These are phyloP conservation scores for Physeter macrocephalus DNA, from an alignment of 2,113 vertebrate species.

Conservation along the genomic window DNA sequence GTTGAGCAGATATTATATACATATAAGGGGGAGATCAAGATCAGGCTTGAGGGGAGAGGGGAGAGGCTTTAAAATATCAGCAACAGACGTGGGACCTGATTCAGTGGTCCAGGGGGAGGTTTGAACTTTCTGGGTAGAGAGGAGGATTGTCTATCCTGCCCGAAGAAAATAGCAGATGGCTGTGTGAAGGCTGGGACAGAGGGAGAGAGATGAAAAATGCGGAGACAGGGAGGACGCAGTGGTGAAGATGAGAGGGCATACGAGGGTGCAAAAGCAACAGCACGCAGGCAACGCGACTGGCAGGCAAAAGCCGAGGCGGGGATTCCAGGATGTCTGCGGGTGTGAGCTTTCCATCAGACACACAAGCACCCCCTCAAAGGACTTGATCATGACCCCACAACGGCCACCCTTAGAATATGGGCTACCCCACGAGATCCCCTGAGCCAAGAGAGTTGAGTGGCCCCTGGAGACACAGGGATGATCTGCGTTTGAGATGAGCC, in stretches of 20 bases:
- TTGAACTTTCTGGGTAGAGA: background rate
- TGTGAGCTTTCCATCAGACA: background rate
- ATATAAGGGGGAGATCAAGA: background rate
- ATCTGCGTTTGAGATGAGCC: background rate
- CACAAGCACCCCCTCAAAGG: background rate
- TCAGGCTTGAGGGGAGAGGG: background rate
- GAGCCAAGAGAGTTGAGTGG: background rate
- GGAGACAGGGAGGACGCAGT: accelerated
- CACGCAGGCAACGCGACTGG: accelerated
- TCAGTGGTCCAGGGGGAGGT: background rate
- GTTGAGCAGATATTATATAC: background rate
- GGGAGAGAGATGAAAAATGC: background rate
- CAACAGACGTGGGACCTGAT: background rate
- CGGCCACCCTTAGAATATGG: background rate
- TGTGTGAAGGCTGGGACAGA: background rate
- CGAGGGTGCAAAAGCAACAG: background rate
- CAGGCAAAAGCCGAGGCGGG: accelerated
- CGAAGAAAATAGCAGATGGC: background rate
- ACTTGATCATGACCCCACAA: background rate
- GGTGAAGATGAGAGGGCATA: background rate
- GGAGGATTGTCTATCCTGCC: background rate
- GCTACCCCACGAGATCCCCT: background rate
- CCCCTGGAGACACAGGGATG: background rate
- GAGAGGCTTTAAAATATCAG: background rate
- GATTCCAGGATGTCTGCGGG: too few relatives aligned